Base-by-base conservation (phyloP, 2,113 vertebrate species). In the Polypterus bichir region DNA sequence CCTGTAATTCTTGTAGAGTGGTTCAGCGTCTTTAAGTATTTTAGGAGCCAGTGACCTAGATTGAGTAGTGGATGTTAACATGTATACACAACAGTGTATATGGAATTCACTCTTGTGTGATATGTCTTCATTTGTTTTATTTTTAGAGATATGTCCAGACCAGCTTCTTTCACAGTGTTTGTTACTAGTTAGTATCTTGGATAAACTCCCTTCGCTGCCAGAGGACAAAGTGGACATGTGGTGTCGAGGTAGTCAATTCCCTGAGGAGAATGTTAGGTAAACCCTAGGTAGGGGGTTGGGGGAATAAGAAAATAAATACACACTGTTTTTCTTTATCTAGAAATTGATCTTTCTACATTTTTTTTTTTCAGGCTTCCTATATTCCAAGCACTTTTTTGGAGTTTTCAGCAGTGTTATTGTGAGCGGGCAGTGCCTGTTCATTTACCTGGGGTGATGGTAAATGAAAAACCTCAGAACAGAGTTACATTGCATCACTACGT, bases 401-500 rank as follows among this genome's bases (percentile, higher is more conserved):
- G 80, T 69, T 91, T 97, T 71, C 82, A 81, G 57, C 79, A 67
- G 2, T 98, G 93, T 60, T 78, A 73, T 61, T 74, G 72, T 1
- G 96, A 97, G 73, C 86, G 93, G 3, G 82, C 79, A 55, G 66
- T 88, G 1, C 91, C 94, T 0, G 83, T 91, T 59, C 66, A 69
- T 62, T 68, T 95, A 69, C 89, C 86, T 7, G 88, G 81, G 55
- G 77, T 86, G 54, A 76, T 82, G 75, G 69, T 76, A 51, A 76
- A 77, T 3, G 92, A 89, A 53, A 89, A 91, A 61, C 74, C 83
- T 8, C 77, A 82, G 65, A 70, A 62, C 53, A 69, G 76, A 9
- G 72, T 92, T 74, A 87, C 88, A 44, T 77, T 98, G 47, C 91
- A 99, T 69, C 87, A 90, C 54, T 86, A 95, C 1, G 65, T 92